Base-by-base conservation (phyloP, 2,113 vertebrate genomes). In the Glaucidium brasilianum region DNA sequence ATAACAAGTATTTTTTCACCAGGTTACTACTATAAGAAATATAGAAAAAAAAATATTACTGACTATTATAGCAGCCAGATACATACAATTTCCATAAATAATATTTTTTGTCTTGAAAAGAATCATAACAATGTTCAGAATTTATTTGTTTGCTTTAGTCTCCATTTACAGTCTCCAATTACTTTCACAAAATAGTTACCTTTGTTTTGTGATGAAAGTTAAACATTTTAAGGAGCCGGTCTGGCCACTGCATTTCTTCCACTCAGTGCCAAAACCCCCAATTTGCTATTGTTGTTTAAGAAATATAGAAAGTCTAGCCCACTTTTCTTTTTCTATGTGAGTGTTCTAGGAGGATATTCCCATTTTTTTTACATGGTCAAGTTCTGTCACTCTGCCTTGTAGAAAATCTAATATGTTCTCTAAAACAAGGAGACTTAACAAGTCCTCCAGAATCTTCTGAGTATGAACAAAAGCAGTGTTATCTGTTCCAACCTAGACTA, bases 241-340 rank as follows among this genome's bases (percentile, higher is more conserved):
- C 25, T 50, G 23, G 35, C 13, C 66, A 41, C 15, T 41, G 19
- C 52, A 52, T 60, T 62, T 72, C 35, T 72, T n/a, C 25, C 67
- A 60, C 23, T 60, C 67, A n/a, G 2, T 52, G 19, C 11, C 35
- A n/a, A 71, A 23, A 22, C 0, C 0, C 15, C 6, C 29, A 16
- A 17, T 83, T 41, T 41, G 41, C 23, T 60, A 11, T 3, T 59
- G 14, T 26, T 59, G 22, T 71, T 71, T 41, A 71, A 52, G 45
- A 60, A 83, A 50, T n/a, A 9, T 29, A 41, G 30, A 60, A 83
- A 83, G 14, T n/a, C 35, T 71, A 41, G 5, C 23, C 18, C 14
- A 50, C 30, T n/a, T 50, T 35, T 52, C 2, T 53, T 72, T 84
- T 84, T 35, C 58, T 72, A 23, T 25, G 25, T 41, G 23, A 41